phyloP scores from a whole-genome alignment of 2,797 vertebrate species.

The Gymnothorax reevesii region DNA sequence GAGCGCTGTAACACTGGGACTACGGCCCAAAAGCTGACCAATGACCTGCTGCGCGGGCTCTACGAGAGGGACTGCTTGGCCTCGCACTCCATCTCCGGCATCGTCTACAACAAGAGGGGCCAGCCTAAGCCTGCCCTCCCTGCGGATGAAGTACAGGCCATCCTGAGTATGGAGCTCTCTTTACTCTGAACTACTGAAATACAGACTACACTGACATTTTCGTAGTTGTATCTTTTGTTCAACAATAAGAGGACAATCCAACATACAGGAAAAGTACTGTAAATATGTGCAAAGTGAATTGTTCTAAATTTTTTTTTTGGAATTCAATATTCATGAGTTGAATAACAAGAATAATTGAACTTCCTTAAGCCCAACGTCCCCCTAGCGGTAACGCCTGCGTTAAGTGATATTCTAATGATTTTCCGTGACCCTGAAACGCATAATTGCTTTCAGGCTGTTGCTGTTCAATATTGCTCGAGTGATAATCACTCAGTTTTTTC shows the following conservation, averaged over 20 bases:
- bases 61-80: conserved; percentile 64
- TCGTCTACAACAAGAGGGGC: conserved; percentile 59
- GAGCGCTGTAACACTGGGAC: conserved; percentile 59
- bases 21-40: conserved; percentile 60
- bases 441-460: too few species aligned
- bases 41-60: conserved; percentile 56
- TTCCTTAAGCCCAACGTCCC: too few species aligned
- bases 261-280: background rate
- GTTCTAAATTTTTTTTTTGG: background rate
- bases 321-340: too few species aligned
- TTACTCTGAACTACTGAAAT: background rate
- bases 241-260: background rate
- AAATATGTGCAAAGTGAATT: background rate
- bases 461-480: too few species aligned
- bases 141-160: conserved; percentile 59
- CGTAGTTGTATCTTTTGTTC: background rate
- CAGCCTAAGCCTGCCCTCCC: conserved; percentile 62
- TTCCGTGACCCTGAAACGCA: too few species aligned
- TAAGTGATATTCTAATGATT: too few species aligned
- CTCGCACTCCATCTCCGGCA: conserved; percentile 65
- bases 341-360: too few species aligned
- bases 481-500: too few species aligned
- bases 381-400: too few species aligned
- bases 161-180: conserved; percentile 51
- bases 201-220: too few species aligned